Evolutionary conservation across 2,797 vertebrate genomes (phyloP), one percentile per base, ranked within the genome.

Genomic region (Cossypha heuglini): DNA sequence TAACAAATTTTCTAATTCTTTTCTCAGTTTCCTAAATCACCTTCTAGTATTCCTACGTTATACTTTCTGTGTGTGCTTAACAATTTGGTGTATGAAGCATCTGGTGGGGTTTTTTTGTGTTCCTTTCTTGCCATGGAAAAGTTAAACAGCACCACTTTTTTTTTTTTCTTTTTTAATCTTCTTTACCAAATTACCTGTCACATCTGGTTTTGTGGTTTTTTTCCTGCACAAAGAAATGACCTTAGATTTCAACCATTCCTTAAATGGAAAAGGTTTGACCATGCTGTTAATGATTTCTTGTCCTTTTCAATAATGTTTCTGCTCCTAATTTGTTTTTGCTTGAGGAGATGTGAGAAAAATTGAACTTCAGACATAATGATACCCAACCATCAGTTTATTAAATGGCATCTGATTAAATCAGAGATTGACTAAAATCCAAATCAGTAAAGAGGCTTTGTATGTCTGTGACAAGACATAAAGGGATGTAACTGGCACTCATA

Each of bases 401-500:
- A 94, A 64, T 85, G 49, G 9, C 19, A 89, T 54, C 58, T 94
- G 68, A 77, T 93, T 69, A 87, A 92, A 79, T 89, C 31, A 76
- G 54, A 80, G 45, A 48, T 29, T 68, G 52, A 46, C 48, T 88
- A 38, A 86, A 96, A 87, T 82, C 81, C 26, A 64, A 89, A 85
- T 87, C 85, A 62, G 31, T 71, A 51, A 92, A 81, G 49, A 80
- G 28, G 18, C n/a, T 86, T 91, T 89, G 74, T 87, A 69, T 7
- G 11, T 87, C 52, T 87, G 22, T 82, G 72, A 64, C 37, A 59
- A 71, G 55, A 92, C 96, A 62, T 52, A 85, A 90, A 92, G 38
- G 45, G 45, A 43, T 51, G 19, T 55, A 85, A 62, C 35, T 59
- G 37, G 28, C 46, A 82, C 37, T 82, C 28, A 37, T 24, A 31